phyloP scores from a whole-genome alignment of 2,888 invertebrate genomes.

The Eretmocerus hayati region DNA sequence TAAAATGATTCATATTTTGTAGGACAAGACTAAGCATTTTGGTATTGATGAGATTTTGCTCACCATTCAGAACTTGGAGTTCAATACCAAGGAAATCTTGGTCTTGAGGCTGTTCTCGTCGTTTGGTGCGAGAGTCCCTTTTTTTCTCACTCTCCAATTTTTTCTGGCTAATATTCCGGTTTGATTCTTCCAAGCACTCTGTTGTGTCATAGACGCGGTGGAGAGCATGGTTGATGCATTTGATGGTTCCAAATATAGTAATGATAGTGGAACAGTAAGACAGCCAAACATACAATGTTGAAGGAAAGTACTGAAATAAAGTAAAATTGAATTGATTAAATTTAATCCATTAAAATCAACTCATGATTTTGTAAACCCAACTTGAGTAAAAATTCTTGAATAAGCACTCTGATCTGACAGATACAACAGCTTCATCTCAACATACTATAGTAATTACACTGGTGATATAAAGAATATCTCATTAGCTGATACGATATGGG shows the following conservation, averaged over 20 bases:
- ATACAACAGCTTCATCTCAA: too few relatives aligned
- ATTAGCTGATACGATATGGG: too few relatives aligned
- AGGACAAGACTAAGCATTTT: neutral
- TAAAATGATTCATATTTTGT: too few relatives aligned
- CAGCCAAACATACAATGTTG: slow-evolving; percentile 76
- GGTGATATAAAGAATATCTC: too few relatives aligned
- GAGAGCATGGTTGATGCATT: slow-evolving; percentile 80
- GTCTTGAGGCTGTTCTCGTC: slow-evolving; percentile 45
- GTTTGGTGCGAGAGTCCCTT: slow-evolving; percentile 36
- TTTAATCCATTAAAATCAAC: too few relatives aligned
- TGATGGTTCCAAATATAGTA: slow-evolving; percentile 71
- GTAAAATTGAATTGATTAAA: too few relatives aligned
- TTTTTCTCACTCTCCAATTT: slow-evolving; percentile 49
- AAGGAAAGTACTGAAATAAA: slow-evolving; percentile 74
- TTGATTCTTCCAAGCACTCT: slow-evolving; percentile 68
- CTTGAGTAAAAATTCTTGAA: too few relatives aligned
- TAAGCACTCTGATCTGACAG: too few relatives aligned
- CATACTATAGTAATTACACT: too few relatives aligned
- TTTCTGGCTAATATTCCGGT: slow-evolving; percentile 51
- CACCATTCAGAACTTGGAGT: slow-evolving; percentile 42
- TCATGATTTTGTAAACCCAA: too few relatives aligned
- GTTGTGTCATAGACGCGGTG: slow-evolving; percentile 92
- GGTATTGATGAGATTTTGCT: slow-evolving; percentile 1
- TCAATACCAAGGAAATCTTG: slow-evolving; percentile 42
- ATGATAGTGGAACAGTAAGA: slow-evolving; percentile 79